Evolutionary conservation across 2,113 vertebrate genomes (phyloP).

Genomic region (Dromaius novaehollandiae): DNA sequence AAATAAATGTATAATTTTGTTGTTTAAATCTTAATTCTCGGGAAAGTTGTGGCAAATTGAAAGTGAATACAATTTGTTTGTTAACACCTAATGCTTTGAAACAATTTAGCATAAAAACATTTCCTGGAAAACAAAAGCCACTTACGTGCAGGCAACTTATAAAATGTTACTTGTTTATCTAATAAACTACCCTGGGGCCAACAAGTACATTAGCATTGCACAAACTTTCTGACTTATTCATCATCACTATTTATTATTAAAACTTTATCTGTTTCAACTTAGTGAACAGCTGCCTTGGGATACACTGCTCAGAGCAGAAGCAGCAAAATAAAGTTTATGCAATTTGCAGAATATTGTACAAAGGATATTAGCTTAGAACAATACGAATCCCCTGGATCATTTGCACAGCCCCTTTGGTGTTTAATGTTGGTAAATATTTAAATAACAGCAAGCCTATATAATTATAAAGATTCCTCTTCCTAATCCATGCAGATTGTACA

Average conservation of each 20-base stretch:
- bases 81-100: conserved; percentile 69
- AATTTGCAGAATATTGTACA: conserved; percentile 82
- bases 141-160: conserved; percentile 71
- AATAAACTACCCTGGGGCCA: conserved; percentile 79
- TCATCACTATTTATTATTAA: conserved; percentile 87
- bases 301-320: conserved; percentile 67
- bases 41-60: conserved; percentile 64
- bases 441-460: conserved; percentile 76
- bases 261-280: conserved; percentile 85
- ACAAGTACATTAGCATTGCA: conserved; percentile 75
- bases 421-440: conserved; percentile 87
- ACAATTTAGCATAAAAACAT: conserved; percentile 73
- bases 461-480: conserved; percentile 78
- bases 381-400: conserved; percentile 80
- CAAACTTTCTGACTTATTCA: conserved; percentile 86
- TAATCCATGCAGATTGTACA: conserved; percentile 57
- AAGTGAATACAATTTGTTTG: conserved; percentile 68
- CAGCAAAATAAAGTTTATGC: conserved; percentile 79
- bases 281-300: conserved; percentile 81
- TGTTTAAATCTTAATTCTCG: conserved; percentile 65
- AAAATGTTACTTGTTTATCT: conserved; percentile 81
- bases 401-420: conserved; percentile 77
- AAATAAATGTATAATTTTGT: conserved; percentile 62
- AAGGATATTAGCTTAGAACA: conserved; percentile 82
- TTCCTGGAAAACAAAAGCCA: conserved; percentile 73